Evolutionary conservation across 2,113 vertebrate genomes (phyloP).

Genomic region (Notechis scutatus): DNA sequence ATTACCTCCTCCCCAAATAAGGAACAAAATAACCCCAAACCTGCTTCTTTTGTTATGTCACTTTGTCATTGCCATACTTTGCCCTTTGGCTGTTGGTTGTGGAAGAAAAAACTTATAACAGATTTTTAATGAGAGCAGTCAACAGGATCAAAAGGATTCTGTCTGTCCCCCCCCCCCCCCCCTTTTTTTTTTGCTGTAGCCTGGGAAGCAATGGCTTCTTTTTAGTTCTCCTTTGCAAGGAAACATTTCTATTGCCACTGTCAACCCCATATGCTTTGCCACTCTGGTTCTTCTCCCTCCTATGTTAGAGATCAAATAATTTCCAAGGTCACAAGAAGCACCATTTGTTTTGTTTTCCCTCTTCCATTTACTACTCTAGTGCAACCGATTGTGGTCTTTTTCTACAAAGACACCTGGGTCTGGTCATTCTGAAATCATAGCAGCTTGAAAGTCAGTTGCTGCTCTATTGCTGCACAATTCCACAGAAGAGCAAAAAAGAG

Average conservation of each 20-base stretch:
- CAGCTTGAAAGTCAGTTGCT: constrained; percentile 49
- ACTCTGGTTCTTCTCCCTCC: constrained; percentile 4
- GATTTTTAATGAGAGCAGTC: background rate
- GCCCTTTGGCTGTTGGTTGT: background rate
- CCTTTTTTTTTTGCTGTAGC: background rate
- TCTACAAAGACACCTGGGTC: constrained; percentile 3
- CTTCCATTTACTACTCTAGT: constrained; percentile 5
- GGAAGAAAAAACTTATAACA: background rate
- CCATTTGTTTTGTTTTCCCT: constrained; percentile 11
- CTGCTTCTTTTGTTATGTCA: background rate
- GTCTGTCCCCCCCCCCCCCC: background rate
- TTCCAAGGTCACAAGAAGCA: background rate
- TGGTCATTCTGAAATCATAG: constrained; percentile 15
- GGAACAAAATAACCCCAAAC: background rate
- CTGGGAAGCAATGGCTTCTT: background rate
- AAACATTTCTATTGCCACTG: background rate
- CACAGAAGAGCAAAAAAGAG: constrained; percentile 47
- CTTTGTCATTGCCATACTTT: background rate
- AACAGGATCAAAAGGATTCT: background rate
- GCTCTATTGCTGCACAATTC: constrained; percentile 37
- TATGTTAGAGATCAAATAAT: constrained; percentile 35
- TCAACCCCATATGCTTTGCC: constrained; percentile 7
- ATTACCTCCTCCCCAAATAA: background rate
- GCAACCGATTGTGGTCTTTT: constrained; percentile 16
- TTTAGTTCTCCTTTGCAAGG: constrained; percentile 8